A percentile compares a stretch with the other conserved stretches of the same genome.
Evolutionary conservation across 2,888 invertebrate genomes (phyloP).

Genomic region (Cerastoderma edule): DNA sequence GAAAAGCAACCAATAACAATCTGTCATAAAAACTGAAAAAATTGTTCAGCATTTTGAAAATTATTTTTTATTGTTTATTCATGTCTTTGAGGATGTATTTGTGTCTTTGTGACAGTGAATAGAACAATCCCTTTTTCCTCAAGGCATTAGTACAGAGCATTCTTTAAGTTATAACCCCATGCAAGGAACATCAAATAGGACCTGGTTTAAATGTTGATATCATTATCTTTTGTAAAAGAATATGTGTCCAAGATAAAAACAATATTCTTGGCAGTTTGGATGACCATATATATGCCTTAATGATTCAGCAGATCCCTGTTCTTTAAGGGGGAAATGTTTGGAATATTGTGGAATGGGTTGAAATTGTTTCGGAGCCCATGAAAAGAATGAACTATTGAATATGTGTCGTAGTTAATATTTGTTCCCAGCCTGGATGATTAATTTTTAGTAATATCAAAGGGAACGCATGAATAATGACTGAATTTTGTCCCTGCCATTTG

Average conservation of each 20-base stretch:
- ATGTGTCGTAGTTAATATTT: slow-evolving; percentile 44
- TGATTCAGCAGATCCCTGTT: too few relatives aligned
- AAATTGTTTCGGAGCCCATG: slow-evolving; percentile 8
- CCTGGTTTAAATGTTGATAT: too few relatives aligned
- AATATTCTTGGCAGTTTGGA: too few relatives aligned
- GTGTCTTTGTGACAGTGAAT: slow-evolving; percentile 25
- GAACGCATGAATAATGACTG: slow-evolving; percentile 24
- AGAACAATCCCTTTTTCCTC: not conserved
- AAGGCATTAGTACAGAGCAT: too few relatives aligned
- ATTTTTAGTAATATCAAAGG: slow-evolving; percentile 30
- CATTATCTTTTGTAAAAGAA: too few relatives aligned
- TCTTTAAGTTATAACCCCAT: too few relatives aligned
- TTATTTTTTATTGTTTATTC: slow-evolving; percentile 49
- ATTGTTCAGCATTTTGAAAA: slow-evolving; percentile 54
- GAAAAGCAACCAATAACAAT: slow-evolving; percentile 46
- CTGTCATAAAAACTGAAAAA: slow-evolving; percentile 51
- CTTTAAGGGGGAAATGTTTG: too few relatives aligned
- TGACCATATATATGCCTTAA: too few relatives aligned
- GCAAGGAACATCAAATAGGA: too few relatives aligned
- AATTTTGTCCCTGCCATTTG: slow-evolving; percentile 4
- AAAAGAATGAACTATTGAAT: slow-evolving; percentile 43
- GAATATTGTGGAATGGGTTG: slow-evolving; percentile 11
- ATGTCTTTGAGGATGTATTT: slow-evolving; percentile 45
- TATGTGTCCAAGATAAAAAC: too few relatives aligned
- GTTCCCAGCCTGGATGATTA: slow-evolving; percentile 35